phyloP scores from a whole-genome alignment of 2,797 vertebrate genomes.

The Eulemur mongoz region DNA sequence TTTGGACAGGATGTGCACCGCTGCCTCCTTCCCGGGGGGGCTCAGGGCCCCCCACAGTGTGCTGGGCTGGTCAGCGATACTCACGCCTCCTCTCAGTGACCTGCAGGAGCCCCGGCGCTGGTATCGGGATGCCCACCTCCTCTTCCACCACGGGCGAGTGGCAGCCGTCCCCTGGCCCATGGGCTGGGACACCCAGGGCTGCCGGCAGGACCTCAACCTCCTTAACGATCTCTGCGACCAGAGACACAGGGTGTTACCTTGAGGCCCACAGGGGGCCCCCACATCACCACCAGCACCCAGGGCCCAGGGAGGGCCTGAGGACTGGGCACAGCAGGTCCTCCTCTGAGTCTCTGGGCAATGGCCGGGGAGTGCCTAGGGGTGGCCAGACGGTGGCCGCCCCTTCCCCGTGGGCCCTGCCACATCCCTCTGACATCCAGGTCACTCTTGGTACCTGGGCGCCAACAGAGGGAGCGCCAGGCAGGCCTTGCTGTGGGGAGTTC shows the following conservation, averaged over 20 bases:
- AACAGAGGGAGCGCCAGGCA: rapidly evolving
- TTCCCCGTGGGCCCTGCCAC: neutral
- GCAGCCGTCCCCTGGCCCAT: conserved; percentile 70
- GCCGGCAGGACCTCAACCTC: conserved; percentile 86
- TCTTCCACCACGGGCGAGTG: conserved; percentile 82
- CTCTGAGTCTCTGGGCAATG: neutral
- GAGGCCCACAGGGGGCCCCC: neutral
- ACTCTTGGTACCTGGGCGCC: neutral
- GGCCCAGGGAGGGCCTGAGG: neutral
- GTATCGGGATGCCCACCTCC: conserved; percentile 87
- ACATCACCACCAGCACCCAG: neutral
- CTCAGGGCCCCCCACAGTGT: neutral
- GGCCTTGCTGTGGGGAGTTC: neutral
- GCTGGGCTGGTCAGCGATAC: conserved; percentile 72
- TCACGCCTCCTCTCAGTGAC: conserved; percentile 95
- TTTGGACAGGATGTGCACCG: neutral
- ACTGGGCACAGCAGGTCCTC: no score
- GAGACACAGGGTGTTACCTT: neutral
- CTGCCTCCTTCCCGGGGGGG: neutral
- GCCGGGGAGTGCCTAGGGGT: neutral
- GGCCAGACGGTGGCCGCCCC: neutral
- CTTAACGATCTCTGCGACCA: conserved; percentile 88
- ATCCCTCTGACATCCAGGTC: neutral
- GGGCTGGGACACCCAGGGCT: conserved; percentile 64
- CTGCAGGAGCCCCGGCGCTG: conserved; percentile 92